Conservation (phyloP, 2,113 vertebrate genomes). For the Marcusenius ussheri region DNA sequence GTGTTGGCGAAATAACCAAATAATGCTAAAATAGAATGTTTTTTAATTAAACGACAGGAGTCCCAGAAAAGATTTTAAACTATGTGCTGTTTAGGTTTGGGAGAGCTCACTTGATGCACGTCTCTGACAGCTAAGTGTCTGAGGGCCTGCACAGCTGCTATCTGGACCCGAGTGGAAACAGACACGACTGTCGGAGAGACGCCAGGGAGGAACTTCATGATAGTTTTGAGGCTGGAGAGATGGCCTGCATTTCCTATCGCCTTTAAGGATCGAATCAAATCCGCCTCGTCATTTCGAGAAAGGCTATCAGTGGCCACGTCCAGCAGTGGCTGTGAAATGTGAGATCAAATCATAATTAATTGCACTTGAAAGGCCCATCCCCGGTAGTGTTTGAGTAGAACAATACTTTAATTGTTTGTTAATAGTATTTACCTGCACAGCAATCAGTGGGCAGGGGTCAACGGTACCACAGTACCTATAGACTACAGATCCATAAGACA, state of each 20-base stretch:
- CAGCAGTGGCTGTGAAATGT: slow-evolving; percentile 63
- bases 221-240: slow-evolving; percentile 66
- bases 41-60: not conserved
- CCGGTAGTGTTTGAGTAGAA: not conserved
- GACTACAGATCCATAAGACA: slow-evolving; percentile 70
- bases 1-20: not conserved
- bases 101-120: slow-evolving; percentile 57
- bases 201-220: slow-evolving; percentile 65
- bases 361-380: not conserved
- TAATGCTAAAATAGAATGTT: not conserved
- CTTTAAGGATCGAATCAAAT: slow-evolving; percentile 67
- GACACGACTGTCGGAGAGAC: slow-evolving; percentile 52
- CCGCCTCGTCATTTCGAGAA: slow-evolving; percentile 49
- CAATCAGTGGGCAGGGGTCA: slow-evolving; percentile 51
- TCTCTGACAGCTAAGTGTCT: slow-evolving; percentile 66
- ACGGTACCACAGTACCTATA: slow-evolving; percentile 58
- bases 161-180: slow-evolving; percentile 53
- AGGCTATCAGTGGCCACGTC: slow-evolving; percentile 60
- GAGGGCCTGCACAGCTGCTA: slow-evolving; percentile 67
- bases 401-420: not conserved
- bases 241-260: slow-evolving; percentile 76
- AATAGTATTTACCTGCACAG: slow-evolving; percentile 62
- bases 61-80: not conserved
- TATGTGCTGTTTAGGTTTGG: not conserved
- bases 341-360: not conserved